phyloP scores from a whole-genome alignment of 64 coral and sea anemone genomes.

The Acropora tenuis region DNA sequence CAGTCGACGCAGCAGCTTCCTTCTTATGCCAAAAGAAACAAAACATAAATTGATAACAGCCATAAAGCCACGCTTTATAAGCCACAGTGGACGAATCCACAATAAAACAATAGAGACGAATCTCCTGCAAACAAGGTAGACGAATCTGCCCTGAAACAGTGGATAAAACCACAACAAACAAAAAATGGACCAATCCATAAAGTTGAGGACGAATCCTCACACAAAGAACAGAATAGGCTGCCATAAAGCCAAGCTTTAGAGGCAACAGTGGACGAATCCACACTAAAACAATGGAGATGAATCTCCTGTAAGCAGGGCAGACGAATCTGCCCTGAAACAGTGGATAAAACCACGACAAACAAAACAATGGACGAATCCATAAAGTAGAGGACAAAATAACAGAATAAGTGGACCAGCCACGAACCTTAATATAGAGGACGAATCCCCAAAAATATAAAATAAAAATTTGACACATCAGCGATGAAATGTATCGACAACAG shows the following conservation, averaged over 20 bases:
- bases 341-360: not conserved
- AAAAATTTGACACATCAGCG: not conserved
- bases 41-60: not conserved
- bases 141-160: not conserved
- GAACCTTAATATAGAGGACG: not conserved
- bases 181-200: conserved; percentile 14
- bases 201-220: conserved; percentile 3
- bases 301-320: not conserved
- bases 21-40: not conserved
- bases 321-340: not conserved
- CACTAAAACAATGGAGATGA: no score
- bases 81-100: not conserved
- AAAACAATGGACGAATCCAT: conserved; percentile 9
- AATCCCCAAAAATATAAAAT: not conserved
- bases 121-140: not conserved
- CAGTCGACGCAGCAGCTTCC: conserved; percentile 21
- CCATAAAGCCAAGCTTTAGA: not conserved
- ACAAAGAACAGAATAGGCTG: not conserved
- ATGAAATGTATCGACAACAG: not conserved
- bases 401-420: not conserved
- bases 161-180: not conserved
- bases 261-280: not conserved
- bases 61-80: not conserved
- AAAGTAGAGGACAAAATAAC: not conserved
- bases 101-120: no score